Conservation (phyloP, 1,140 invertebrate species). For the Trachelipus rathkii region DNA sequence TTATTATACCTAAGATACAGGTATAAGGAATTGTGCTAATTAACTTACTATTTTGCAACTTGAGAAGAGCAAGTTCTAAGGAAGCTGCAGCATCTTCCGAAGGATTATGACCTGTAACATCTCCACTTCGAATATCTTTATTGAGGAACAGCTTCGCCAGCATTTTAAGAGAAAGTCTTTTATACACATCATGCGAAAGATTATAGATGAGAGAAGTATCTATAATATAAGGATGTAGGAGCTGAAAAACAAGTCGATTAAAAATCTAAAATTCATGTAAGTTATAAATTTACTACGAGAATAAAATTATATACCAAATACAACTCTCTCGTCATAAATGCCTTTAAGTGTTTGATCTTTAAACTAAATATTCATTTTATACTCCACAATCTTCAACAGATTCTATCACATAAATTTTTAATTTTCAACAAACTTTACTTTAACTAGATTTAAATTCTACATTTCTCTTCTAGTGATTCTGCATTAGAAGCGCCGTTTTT, state of each 20-base stretch:
- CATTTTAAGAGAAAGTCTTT: conserved; percentile 20
- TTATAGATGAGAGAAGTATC: conserved; percentile 37
- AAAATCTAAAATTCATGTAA: too few species aligned
- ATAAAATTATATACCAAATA: too few species aligned
- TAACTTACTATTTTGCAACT: conserved; percentile 34
- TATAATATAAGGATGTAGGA: conserved; percentile 39
- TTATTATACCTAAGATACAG: too few species aligned
- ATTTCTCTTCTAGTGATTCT: too few species aligned
- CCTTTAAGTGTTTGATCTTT: too few species aligned
- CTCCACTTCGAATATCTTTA: conserved; percentile 24
- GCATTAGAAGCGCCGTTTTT: too few species aligned
- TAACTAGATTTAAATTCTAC: too few species aligned
- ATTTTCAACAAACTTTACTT: too few species aligned
- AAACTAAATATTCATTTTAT: background rate
- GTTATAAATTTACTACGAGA: too few species aligned
- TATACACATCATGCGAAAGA: background rate
- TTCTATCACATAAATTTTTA: too few species aligned
- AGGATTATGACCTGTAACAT: conserved; percentile 26
- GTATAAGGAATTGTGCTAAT: too few species aligned
- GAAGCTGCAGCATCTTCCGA: conserved; percentile 36
- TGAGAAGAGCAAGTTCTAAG: conserved; percentile 33
- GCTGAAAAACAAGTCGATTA: conserved; percentile 6
- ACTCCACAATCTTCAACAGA: background rate
- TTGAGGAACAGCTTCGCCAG: conserved; percentile 30
- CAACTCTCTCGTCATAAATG: too few species aligned